Evolutionary conservation across 1,140 invertebrate genomes (phyloP).

Genomic region (Drosophila watanabei): DNA sequence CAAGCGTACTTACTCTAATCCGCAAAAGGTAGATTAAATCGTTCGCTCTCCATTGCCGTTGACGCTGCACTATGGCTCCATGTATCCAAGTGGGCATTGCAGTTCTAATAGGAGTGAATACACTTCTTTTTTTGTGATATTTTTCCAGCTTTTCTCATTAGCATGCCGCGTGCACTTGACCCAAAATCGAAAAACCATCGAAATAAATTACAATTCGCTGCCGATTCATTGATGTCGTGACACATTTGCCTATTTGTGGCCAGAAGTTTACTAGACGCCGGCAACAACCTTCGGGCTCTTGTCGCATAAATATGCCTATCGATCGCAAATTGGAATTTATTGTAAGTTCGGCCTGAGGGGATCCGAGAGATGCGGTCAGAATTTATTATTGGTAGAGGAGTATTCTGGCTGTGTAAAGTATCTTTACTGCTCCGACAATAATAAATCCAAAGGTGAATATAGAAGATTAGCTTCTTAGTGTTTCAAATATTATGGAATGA

Average conservation of each 20-base stretch:
- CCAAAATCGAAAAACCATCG: slow-evolving; percentile 67
- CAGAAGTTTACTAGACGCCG: slow-evolving; percentile 32
- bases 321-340: slow-evolving; percentile 64
- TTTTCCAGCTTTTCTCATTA: slow-evolving; percentile 22
- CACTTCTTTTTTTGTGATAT: slow-evolving; percentile 40
- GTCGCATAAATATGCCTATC: slow-evolving; percentile 54
- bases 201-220: slow-evolving; percentile 19
- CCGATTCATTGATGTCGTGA: slow-evolving; percentile 40
- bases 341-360: slow-evolving; percentile 20
- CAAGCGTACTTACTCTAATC: slow-evolving; percentile 77
- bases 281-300: slow-evolving; percentile 47
- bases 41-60: slow-evolving; percentile 76
- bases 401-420: background rate
- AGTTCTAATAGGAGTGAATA: slow-evolving; percentile 72
- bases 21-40: slow-evolving; percentile 82
- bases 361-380: slow-evolving; percentile 15
- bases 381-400: slow-evolving; percentile 14
- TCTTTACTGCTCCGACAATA: background rate
- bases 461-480: background rate
- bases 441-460: background rate
- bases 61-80: slow-evolving; percentile 73
- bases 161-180: slow-evolving; percentile 61
- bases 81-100: slow-evolving; percentile 73
- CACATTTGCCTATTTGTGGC: slow-evolving; percentile 60
- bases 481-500: too few relatives aligned